Conservation (phyloP, 2,113 vertebrate genomes). For the Periophthalmodon schlosseri region DNA sequence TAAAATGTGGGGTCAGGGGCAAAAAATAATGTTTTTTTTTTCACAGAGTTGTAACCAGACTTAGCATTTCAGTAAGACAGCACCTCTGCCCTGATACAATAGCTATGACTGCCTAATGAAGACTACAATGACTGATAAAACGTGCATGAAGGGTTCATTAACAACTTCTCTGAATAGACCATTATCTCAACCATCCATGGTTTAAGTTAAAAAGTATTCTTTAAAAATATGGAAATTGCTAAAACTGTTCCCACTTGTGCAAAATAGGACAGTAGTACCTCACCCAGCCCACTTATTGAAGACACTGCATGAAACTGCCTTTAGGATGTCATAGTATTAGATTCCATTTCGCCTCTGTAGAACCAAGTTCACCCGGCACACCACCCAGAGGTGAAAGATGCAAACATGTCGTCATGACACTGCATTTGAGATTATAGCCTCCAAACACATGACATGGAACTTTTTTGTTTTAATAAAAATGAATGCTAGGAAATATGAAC, state of each 20-base stretch:
- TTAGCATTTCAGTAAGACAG: neutral
- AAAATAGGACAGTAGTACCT: conserved; percentile 41
- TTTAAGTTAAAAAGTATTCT: neutral
- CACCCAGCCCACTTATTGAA: conserved; percentile 35
- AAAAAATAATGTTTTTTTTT: neutral
- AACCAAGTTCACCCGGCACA: conserved; percentile 28
- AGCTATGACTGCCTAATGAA: neutral
- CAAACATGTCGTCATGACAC: conserved; percentile 31
- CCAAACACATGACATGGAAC: conserved; percentile 41
- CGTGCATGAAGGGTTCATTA: neutral
- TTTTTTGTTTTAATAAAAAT: conserved; percentile 24
- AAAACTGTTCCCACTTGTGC: conserved; percentile 10
- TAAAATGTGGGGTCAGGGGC: neutral
- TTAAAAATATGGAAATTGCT: neutral
- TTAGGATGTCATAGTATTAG: conserved; percentile 31
- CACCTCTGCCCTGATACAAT: neutral
- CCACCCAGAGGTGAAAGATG: conserved; percentile 36
- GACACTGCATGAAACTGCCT: conserved; percentile 47
- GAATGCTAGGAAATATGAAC: conserved; percentile 50
- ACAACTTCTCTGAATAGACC: neutral
- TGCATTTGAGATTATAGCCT: conserved; percentile 36
- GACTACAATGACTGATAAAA: neutral
- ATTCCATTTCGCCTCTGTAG: conserved; percentile 36
- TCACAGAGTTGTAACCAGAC: neutral
- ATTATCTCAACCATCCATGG: conserved; percentile 1